Conservation (phyloP, 2,797 vertebrate species). For the Bradypus variegatus region DNA sequence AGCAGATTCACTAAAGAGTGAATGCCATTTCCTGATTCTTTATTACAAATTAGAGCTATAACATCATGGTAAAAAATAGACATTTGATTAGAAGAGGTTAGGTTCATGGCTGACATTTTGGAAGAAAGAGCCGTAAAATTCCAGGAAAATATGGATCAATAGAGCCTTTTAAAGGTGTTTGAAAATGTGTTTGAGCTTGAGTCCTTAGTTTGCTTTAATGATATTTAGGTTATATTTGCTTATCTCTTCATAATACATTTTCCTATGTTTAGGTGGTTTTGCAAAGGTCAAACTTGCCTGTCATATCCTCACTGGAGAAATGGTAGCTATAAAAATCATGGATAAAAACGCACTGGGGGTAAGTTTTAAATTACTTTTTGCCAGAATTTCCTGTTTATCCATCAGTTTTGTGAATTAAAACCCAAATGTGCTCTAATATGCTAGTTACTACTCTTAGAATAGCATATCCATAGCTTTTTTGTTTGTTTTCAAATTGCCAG, state of each 20-base stretch:
- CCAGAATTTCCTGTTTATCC: neutral
- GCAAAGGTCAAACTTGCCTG: constrained; percentile 92
- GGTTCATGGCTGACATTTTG: neutral
- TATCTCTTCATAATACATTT: constrained; percentile 25
- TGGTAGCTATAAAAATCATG: constrained; percentile 96
- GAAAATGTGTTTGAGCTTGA: neutral
- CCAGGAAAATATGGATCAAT: neutral
- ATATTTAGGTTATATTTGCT: neutral
- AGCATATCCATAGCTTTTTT: neutral
- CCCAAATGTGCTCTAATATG: neutral
- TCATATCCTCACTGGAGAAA: constrained; percentile 89
- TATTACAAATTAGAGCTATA: neutral
- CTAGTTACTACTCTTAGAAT: constrained; percentile 27
- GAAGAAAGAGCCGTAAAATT: constrained; percentile 6
- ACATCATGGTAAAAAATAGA: neutral
- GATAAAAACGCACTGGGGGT: constrained; percentile 92
- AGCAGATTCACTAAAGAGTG: neutral
- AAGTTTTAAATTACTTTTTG: constrained; percentile 61
- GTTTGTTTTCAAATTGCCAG: neutral
- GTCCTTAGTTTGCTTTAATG: neutral
- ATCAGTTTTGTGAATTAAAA: constrained; percentile 32
- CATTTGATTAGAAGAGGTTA: neutral
- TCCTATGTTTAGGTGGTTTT: constrained; percentile 85
- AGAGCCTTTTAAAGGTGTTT: neutral
- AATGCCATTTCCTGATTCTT: neutral